phyloP scores from a whole-genome alignment of 2,888 invertebrate species.

The Acanthosoma haemorrhoidale region DNA sequence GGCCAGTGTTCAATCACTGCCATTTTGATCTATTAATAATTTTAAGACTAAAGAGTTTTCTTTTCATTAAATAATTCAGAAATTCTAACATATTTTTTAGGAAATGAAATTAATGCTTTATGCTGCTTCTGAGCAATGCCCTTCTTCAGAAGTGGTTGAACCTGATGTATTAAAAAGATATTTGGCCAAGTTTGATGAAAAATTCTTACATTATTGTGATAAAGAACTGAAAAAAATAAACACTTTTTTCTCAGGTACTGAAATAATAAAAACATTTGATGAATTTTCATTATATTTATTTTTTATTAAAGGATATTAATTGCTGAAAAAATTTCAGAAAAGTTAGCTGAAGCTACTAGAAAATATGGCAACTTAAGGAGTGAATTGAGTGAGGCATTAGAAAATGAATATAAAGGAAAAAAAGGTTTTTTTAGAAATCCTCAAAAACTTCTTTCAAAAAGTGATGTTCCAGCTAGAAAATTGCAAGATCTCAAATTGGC shows the following conservation, averaged over 20 bases:
- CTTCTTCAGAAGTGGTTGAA: slow-evolving; percentile 84
- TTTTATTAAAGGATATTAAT: no score
- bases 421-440: slow-evolving; percentile 44
- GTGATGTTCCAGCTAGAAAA: slow-evolving; percentile 44
- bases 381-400: slow-evolving; percentile 60
- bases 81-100: slow-evolving; percentile 50
- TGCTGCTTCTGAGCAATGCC: slow-evolving; percentile 82
- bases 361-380: slow-evolving; percentile 86
- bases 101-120: slow-evolving; percentile 95
- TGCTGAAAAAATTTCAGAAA: slow-evolving; percentile 63
- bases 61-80: background rate
- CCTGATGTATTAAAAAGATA: slow-evolving; percentile 80
- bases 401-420: slow-evolving; percentile 46
- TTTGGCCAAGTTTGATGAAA: slow-evolving; percentile 90
- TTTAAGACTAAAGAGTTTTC: background rate
- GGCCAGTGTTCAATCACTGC: background rate
- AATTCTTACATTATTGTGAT: slow-evolving; percentile 92
- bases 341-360: slow-evolving; percentile 93
- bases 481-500: slow-evolving; percentile 82
- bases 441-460: slow-evolving; percentile 46
- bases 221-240: slow-evolving; percentile 94
- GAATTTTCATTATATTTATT: background rate
- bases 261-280: background rate
- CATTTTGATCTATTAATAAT: background rate
- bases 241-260: slow-evolving; percentile 87